These are phyloP conservation scores for Ancistrus triradiatus DNA, from an alignment of 2,113 vertebrate species.

Conservation along the genomic window DNA sequence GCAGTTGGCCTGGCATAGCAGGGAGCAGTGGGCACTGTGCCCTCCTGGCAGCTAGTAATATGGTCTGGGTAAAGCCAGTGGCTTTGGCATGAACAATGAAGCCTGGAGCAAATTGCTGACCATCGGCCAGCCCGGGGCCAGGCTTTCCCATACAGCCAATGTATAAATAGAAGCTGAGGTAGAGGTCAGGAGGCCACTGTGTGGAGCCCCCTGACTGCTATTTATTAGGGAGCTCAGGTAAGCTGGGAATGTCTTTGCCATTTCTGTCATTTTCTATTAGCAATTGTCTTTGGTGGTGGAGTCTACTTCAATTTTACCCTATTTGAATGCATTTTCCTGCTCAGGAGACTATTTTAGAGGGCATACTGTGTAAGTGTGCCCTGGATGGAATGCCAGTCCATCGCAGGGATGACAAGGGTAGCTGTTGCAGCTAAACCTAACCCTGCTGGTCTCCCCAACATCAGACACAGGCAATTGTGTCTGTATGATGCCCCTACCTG, in stretches of 20 bases:
- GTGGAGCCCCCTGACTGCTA: slow-evolving; percentile 60
- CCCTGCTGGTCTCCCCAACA: too few relatives aligned
- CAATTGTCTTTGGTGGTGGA: slow-evolving; percentile 50
- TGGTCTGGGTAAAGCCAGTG: slow-evolving; percentile 58
- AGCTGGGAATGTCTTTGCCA: slow-evolving; percentile 52
- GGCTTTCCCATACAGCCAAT: slow-evolving; percentile 54
- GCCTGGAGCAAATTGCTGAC: slow-evolving; percentile 73
- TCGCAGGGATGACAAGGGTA: too few relatives aligned
- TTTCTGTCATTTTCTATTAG: slow-evolving; percentile 45
- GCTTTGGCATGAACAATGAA: slow-evolving; percentile 70
- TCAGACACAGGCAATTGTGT: too few relatives aligned
- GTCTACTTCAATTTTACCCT: slow-evolving; percentile 23
- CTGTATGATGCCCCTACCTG: too few relatives aligned
- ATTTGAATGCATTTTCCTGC: too few relatives aligned
- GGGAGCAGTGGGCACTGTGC: slow-evolving; percentile 67
- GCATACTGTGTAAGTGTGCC: too few relatives aligned
- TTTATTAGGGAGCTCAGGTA: slow-evolving; percentile 70
- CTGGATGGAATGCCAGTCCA: too few relatives aligned
- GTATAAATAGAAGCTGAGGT: slow-evolving; percentile 68
- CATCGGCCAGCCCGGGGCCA: slow-evolving; percentile 51
- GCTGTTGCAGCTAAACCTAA: too few relatives aligned
- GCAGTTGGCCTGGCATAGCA: slow-evolving; percentile 49
- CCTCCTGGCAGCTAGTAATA: slow-evolving; percentile 47
- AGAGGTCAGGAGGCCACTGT: slow-evolving; percentile 59
- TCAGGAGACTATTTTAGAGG: too few relatives aligned